Conservation (phyloP, 1,140 invertebrate genomes). For the Ruditapes philippinarum region DNA sequence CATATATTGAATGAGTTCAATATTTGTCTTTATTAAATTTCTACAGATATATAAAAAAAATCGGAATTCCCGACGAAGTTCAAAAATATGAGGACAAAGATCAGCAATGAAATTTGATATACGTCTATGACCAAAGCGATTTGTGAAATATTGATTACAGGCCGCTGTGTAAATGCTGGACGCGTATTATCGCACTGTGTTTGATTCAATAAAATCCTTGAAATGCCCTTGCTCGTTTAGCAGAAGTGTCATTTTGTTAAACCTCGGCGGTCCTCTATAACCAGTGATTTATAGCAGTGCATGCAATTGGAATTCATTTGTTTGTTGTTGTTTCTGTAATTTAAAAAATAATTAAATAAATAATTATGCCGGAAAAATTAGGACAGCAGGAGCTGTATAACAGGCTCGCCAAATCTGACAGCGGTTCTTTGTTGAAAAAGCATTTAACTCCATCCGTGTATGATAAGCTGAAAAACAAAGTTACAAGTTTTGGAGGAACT, state of each 20-base stretch:
- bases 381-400: slow-evolving; percentile 25
- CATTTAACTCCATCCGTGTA: slow-evolving; percentile 45
- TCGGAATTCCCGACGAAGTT: too few relatives aligned
- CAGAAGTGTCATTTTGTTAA: neutral
- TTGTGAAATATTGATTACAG: neutral
- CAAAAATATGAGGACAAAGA: too few relatives aligned
- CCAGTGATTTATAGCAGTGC: neutral
- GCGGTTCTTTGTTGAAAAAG: slow-evolving; percentile 48
- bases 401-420: neutral
- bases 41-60: too few relatives aligned
- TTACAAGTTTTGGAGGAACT: slow-evolving; percentile 44
- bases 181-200: neutral
- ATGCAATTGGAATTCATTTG: too few relatives aligned
- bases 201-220: slow-evolving; percentile 20
- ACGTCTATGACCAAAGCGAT: too few relatives aligned
- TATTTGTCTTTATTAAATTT: too few relatives aligned
- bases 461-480: slow-evolving; percentile 27
- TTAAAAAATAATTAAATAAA: neutral
- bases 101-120: too few relatives aligned
- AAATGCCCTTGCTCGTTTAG: slow-evolving; percentile 20
- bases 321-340: neutral
- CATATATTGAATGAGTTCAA: too few relatives aligned
- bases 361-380: slow-evolving; percentile 41
- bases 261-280: neutral
- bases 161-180: neutral